Conservation (phyloP, 2,797 vertebrate genomes). For the Siniperca scherzeri region DNA sequence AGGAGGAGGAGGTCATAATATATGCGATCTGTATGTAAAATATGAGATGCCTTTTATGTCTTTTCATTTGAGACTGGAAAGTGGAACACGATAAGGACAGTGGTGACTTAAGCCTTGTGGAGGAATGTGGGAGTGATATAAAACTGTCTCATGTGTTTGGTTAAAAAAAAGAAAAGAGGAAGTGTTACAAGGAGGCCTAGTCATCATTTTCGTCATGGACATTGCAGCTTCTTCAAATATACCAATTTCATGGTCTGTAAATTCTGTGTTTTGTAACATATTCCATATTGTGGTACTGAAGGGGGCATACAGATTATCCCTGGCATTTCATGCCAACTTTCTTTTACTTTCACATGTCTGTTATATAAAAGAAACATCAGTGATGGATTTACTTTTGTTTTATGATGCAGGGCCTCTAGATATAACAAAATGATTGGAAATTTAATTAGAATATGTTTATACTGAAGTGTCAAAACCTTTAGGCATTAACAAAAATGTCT, state of each 20-base stretch:
- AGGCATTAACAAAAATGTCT: background rate
- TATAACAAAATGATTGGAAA: background rate
- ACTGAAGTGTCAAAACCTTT: background rate
- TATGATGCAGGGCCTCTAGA: background rate
- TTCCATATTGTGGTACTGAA: slow-evolving; percentile 2
- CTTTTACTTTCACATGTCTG: background rate
- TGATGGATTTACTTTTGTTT: background rate
- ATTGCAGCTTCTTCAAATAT: slow-evolving; percentile 52
- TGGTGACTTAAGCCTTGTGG: slow-evolving; percentile 45
- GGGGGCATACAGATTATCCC: background rate
- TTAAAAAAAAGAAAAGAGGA: slow-evolving; percentile 44
- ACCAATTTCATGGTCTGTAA: slow-evolving; percentile 1
- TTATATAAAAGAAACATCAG: background rate
- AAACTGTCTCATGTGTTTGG: slow-evolving; percentile 49
- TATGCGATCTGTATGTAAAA: slow-evolving; percentile 56
- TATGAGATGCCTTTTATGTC: slow-evolving; percentile 22
- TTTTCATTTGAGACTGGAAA: slow-evolving; percentile 60
- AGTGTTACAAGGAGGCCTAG: slow-evolving; percentile 12
- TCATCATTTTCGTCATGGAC: slow-evolving; percentile 60
- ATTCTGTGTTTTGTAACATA: slow-evolving; percentile 22
- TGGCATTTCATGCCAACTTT: background rate
- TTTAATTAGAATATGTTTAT: background rate
- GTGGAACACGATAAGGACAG: slow-evolving; percentile 81
- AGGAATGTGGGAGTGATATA: slow-evolving; percentile 57
- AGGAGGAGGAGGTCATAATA: slow-evolving; percentile 22